Conservation (phyloP, 2,113 vertebrate species). For the Oenanthe melanoleuca region DNA sequence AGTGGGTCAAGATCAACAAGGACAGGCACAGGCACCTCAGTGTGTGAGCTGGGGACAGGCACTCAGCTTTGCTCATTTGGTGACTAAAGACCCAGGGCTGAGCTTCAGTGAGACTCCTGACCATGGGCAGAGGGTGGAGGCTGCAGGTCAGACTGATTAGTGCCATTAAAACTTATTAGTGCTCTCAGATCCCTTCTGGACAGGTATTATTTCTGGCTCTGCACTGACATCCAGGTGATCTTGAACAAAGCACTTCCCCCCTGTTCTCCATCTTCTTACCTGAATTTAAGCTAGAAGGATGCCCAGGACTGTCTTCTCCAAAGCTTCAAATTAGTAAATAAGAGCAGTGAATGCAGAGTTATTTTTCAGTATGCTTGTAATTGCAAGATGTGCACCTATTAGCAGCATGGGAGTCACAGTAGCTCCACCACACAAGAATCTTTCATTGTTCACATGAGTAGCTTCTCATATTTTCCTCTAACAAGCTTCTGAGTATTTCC, state of each 20-base stretch:
- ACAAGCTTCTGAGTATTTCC: slow-evolving; percentile 49
- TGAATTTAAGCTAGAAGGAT: background rate
- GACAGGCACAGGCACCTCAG: background rate
- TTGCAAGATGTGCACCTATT: background rate
- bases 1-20: background rate
- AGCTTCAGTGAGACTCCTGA: background rate
- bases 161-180: background rate
- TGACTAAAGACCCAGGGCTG: background rate
- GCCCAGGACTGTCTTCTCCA: background rate
- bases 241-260: background rate
- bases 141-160: background rate
- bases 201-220: background rate
- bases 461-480: slow-evolving; percentile 38
- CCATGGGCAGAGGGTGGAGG: background rate
- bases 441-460: slow-evolving; percentile 5
- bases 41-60: background rate
- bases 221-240: background rate
- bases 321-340: background rate
- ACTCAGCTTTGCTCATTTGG: background rate
- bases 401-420: background rate
- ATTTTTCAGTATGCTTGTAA: background rate
- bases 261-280: background rate
- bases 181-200: background rate
- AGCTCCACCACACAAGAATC: background rate
- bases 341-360: background rate